Percentiles rank a stretch among this genome's conserved stretches.
phyloP scores from a whole-genome alignment of 2,888 invertebrate genomes.

The Amblyteles armatorius region DNA sequence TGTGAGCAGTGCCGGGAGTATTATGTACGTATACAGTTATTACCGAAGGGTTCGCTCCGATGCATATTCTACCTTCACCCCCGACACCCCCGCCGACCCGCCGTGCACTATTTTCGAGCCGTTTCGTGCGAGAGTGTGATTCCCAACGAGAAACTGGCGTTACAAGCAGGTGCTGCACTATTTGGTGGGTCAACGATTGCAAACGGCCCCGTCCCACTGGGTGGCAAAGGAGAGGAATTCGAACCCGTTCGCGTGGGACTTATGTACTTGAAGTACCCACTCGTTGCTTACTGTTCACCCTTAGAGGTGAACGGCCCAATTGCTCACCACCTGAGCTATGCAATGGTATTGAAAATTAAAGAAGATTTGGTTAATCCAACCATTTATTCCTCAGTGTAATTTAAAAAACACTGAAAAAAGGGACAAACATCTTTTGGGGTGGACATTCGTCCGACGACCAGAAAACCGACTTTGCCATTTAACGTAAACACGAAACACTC shows the following conservation, averaged over 20 bases:
- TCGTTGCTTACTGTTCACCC: no score
- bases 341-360: no score
- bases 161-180: conserved; percentile 30
- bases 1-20: not conserved
- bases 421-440: no score
- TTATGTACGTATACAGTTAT: conserved; percentile 23
- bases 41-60: conserved; percentile 9
- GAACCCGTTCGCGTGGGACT: not conserved
- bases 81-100: not conserved
- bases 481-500: no score
- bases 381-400: no score
- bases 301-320: no score
- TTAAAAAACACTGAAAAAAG: no score
- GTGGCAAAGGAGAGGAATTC: not conserved
- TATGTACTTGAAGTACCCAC: no score
- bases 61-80: conserved; percentile 23
- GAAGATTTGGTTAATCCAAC: no score
- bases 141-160: conserved; percentile 32
- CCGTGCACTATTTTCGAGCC: conserved; percentile 29
- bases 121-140: conserved; percentile 57
- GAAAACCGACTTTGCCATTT: no score
- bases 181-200: conserved; percentile 22
- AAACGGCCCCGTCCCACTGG: not conserved
- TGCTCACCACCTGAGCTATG: no score
- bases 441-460: no score